Base-by-base conservation (phyloP, 2,888 invertebrate genomes). In the Melikaiella ostensackeni region DNA sequence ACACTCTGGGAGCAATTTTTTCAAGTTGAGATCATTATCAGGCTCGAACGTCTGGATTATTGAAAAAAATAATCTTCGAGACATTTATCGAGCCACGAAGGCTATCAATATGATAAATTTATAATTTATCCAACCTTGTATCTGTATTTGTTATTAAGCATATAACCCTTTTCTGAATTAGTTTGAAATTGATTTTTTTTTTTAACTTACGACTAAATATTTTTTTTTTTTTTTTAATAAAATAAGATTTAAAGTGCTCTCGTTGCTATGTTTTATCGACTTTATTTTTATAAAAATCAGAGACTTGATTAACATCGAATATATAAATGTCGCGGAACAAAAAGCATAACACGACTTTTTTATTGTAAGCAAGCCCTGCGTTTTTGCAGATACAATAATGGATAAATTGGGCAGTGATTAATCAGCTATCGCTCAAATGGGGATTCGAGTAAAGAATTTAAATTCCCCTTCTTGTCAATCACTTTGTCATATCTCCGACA, bases 391-490 rank as follows among this genome's bases (percentile, higher is more conserved):
- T 83, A 84, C 81, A 87, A 86, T 79, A 84, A 86, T 86, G 80
- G 81, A 84, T 86, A 81, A 86, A 81, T 87, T 86, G 89, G 89
- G 88, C 89, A 89, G 89, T 89, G 87, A 87, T 84, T 85, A 86
- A 86, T 79, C 86, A 84, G 80, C 83, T 82, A 81, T 81, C 73
- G 73, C 78, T 79, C 82, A 85, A 82, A 84, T 82, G 82, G 84
- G 79, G 79, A 78, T 80, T 83, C 81, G 80, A 84, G 77, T 81
- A 83, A 84, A 70, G 16, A 7, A 46, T 70, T 50, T n/a, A 6
- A 7, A 19, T 27, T 19, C 27, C 30, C 27, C 19, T 46, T 42
- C 24, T 19, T 13, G 6, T 7, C 24, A 50, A 70, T 46, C 21
- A 70, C 42, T 64, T 46, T 70, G 24, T 70, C 16, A 46, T 9